Evolutionary conservation across 2,888 invertebrate genomes (phyloP), one percentile per base, ranked within the genome.

Genomic region (Rhimphoctona megacephalus): DNA sequence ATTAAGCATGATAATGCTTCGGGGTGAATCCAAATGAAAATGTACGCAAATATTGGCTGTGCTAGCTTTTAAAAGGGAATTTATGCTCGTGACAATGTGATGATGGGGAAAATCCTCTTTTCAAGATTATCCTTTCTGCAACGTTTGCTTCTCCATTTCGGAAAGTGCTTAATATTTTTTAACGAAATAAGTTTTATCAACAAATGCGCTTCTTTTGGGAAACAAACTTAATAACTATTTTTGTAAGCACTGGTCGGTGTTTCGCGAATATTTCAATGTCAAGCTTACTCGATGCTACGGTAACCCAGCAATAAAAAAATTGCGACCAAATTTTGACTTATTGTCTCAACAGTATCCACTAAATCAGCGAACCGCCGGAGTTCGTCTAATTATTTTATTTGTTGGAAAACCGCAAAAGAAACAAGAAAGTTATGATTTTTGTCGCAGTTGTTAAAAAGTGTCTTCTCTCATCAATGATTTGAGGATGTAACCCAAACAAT

Each of bases 31-130:
- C 30, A 5, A 17, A 61, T 9, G 30, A 30, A 30, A 30, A 17
- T 61, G 30, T 61, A 17, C 17, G 30, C 17, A 66, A 39, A 19
- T 33, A 70, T 70, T 43, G 25, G 2, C 25, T 43, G 74, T 39
- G 17, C 74, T 30, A 52, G 52, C 49, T 72, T 72, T 72, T n/a
- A 30, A n/a, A 52, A 52, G 2, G n/a, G 33, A 52, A n/a, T 11
- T 72, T 11, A 9, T 54, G 49, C 11, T 66, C 22, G 22, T 9
- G 54, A 9, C 22, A 9, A 54, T 22, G 22, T 9, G 54, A 22
- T 22, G 8, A 11, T 54, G 2, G 54, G 54, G 19, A n/a, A 54
- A 54, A 54, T 54, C 54, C 22, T 11, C 22, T 22, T 54, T 54
- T 54, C 11, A 3, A 9, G 22, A 22, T 54, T 54, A 9, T 22